Percentiles rank a stretch among this genome's conserved stretches.
Conservation (phyloP, 1,140 invertebrate species). For the Lepidurus packardi region DNA sequence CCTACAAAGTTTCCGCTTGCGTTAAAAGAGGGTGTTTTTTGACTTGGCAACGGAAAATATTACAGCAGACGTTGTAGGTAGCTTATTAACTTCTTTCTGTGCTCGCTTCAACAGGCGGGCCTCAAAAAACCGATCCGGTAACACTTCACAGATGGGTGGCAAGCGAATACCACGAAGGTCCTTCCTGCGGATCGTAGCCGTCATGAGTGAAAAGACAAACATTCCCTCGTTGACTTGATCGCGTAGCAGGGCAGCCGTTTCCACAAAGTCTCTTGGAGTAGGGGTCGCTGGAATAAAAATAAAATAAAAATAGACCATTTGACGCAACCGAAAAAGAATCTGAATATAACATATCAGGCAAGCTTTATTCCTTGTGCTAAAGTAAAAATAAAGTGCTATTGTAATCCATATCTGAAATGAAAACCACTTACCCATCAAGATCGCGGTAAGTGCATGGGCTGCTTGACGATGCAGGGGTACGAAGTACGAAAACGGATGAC, state of each 20-base stretch:
- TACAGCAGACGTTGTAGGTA: background rate
- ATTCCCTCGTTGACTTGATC: slow-evolving; percentile 38
- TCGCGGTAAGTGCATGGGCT: slow-evolving; percentile 29
- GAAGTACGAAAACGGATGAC: slow-evolving; percentile 37
- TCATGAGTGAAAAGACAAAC: slow-evolving; percentile 37
- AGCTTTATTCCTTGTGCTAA: background rate
- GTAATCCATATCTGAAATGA: background rate
- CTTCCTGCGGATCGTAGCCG: slow-evolving; percentile 30
- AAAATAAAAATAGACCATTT: slow-evolving; percentile 27
- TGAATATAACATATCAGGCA: background rate
- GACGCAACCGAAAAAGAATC: background rate
- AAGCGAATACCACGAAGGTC: slow-evolving; percentile 36
- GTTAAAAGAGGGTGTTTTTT: background rate
- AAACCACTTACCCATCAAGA: slow-evolving; percentile 37
- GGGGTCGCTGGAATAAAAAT: background rate
- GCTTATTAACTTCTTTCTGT: slow-evolving; percentile 2
- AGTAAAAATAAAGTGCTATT: slow-evolving; percentile 20
- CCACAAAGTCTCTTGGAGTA: slow-evolving; percentile 25
- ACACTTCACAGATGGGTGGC: slow-evolving; percentile 38
- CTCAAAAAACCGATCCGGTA: slow-evolving; percentile 38
- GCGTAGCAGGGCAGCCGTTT: slow-evolving; percentile 34
- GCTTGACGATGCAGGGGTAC: slow-evolving; percentile 37
- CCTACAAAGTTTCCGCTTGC: background rate
- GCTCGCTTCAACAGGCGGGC: background rate
- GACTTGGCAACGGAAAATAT: background rate